A percentile compares a stretch with the other conserved stretches of the same genome.
phyloP scores from a whole-genome alignment of 23 tunicate species.

The Halocynthia aurantium region DNA sequence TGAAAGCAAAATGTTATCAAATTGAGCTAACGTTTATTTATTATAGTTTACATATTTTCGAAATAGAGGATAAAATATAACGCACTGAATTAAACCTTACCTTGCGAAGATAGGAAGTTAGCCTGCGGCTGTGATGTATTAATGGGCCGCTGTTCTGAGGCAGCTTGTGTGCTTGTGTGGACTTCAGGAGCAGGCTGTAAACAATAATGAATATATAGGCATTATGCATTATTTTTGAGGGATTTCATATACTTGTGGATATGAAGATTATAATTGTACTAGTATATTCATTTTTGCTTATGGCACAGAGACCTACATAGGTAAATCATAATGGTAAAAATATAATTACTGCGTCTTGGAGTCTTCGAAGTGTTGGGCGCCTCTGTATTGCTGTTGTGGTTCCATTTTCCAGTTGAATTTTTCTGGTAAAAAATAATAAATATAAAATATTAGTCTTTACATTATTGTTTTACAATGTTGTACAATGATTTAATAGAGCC shows the following conservation, averaged over 20 bases:
- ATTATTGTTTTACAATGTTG: too few relatives aligned
- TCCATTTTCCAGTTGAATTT: conserved; percentile 35
- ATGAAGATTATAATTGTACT: too few relatives aligned
- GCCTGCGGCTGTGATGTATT: conserved; percentile 33
- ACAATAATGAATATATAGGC: too few relatives aligned
- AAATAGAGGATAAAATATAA: neutral
- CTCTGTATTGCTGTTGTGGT: conserved; percentile 35
- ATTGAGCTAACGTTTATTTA: neutral
- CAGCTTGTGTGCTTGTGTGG: neutral
- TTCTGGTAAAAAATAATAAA: conserved; percentile 12
- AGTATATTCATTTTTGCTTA: too few relatives aligned
- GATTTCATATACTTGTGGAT: too few relatives aligned
- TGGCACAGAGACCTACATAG: conserved; percentile 9
- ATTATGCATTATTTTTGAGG: too few relatives aligned
- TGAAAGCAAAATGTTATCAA: neutral
- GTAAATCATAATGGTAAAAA: neutral
- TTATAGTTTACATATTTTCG: neutral
- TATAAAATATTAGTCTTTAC: neutral
- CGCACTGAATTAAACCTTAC: conserved; percentile 19
- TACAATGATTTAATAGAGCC: too few relatives aligned
- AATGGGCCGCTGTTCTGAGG: conserved; percentile 8
- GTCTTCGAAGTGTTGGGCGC: conserved; percentile 69
- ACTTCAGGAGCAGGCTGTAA: conserved; percentile 22
- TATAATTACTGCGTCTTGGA: conserved; percentile 32
- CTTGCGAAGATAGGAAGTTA: conserved; percentile 64